These are phyloP conservation scores for Heteronetta atricapilla DNA, from an alignment of 2,113 vertebrate genomes.

Conservation along the genomic window DNA sequence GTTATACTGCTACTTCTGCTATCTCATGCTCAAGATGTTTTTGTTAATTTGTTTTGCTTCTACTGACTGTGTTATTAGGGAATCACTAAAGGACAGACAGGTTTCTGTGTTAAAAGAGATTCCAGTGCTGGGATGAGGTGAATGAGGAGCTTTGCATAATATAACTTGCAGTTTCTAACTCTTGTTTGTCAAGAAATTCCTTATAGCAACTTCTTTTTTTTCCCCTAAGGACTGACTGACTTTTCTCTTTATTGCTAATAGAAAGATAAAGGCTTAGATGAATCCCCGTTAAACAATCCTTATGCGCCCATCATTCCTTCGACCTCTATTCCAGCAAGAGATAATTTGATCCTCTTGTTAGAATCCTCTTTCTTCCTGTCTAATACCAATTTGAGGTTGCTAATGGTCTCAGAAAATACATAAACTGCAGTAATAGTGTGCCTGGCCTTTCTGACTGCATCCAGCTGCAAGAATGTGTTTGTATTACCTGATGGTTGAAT, in stretches of 20 bases:
- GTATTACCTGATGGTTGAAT: background rate
- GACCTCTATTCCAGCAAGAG: background rate
- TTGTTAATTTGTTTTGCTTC: background rate
- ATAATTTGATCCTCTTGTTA: background rate
- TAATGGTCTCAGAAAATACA: background rate
- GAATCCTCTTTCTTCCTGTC: background rate
- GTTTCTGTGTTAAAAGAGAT: background rate
- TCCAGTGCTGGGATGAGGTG: background rate
- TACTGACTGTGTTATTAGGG: background rate
- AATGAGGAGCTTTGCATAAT: background rate
- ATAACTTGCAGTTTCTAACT: background rate
- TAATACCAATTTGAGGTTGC: background rate
- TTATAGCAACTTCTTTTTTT: background rate
- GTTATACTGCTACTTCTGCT: background rate
- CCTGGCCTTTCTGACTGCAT: background rate
- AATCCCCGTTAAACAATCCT: background rate
- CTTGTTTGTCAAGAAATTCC: background rate
- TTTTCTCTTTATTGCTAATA: background rate
- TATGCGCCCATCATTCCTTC: background rate
- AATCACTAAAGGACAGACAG: background rate
- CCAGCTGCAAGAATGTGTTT: background rate
- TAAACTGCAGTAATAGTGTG: background rate
- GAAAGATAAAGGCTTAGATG: background rate
- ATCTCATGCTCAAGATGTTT: accelerated
- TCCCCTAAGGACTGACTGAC: background rate